Conservation (phyloP, 2,113 vertebrate genomes). For the Crocuta crocuta region DNA sequence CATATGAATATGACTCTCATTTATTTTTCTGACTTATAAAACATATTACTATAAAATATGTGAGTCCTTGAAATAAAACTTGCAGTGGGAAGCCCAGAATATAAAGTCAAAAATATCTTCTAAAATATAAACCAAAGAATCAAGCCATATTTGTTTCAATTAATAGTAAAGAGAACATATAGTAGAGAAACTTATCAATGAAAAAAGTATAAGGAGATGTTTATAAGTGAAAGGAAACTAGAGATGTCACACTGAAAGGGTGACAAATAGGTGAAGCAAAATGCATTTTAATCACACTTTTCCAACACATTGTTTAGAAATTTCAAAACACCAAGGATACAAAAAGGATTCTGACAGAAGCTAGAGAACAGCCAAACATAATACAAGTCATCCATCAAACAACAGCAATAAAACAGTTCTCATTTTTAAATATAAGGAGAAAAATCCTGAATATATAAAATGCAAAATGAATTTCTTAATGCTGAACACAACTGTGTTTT, state of each 20-base stretch:
- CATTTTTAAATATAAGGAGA: neutral
- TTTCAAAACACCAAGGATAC: neutral
- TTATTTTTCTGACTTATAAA: constrained; percentile 83
- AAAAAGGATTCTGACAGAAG: neutral
- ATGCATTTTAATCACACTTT: neutral
- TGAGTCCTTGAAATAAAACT: neutral
- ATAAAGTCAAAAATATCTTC: neutral
- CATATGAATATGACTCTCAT: constrained; percentile 75
- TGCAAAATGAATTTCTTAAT: neutral
- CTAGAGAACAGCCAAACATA: neutral
- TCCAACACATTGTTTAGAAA: neutral
- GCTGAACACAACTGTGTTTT: neutral
- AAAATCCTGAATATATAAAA: neutral
- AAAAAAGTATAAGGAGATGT: neutral
- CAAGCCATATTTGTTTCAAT: neutral
- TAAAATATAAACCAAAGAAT: constrained; percentile 4
- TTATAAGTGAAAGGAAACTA: neutral
- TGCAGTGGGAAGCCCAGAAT: neutral
- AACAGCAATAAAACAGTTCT: neutral
- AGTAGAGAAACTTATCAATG: neutral
- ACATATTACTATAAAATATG: constrained; percentile 72
- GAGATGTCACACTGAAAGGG: neutral
- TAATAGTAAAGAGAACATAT: neutral
- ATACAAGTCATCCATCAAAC: neutral
- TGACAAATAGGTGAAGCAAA: neutral